Base-by-base conservation (phyloP, 2,113 vertebrate species). In the Oenanthe oenanthe region DNA sequence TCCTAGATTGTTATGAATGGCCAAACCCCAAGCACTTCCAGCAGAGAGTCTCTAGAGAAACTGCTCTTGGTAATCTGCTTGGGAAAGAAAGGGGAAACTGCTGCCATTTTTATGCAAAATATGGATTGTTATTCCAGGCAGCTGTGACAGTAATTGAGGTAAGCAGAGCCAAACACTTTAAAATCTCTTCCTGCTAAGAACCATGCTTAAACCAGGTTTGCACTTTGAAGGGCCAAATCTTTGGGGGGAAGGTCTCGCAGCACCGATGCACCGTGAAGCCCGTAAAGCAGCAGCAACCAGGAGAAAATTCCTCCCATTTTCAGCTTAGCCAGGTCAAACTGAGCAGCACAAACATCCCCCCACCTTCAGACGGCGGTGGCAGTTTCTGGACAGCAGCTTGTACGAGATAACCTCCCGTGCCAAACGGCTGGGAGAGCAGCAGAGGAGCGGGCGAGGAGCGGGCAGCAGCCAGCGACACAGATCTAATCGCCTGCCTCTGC, bases 391-490 rank as follows among this genome's bases (percentile, higher is more conserved):
- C 93, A 95, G 77, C 89, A 85, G 74, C 9, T 0, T 76, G 93
- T 88, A 72, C 58, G 8, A 93, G 94, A 95, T 95, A 96, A 94
- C 93, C 88, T 81, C 68, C 53, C 57, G 20, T 75, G 68, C 65
- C 70, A 82, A 94, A 66, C 6, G 5, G 68, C 2, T 54, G 65
- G 2, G 5, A 72, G 73, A 65, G 38, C 91, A 40, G 85, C 53
- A 12, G 4, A n/a, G 87, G 40, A 51, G 14, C 92, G 2, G 56
- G 0, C 0, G 5, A 84, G 85, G 75, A 88, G 85, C 74, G 0
- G 73, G 83, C 87, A 82, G 91, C 77, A 16, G 60, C 29, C 47
- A 1, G 17, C 17, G 88, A 95, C 72, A 83, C 80, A 43, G 83
- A 95, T 96, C 72, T 86, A 83, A 94, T 94, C 62, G 1, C 62